These are phyloP conservation scores for Catamblyrhynchus diadema DNA, from an alignment of 2,797 vertebrate species.

Conservation along the genomic window DNA sequence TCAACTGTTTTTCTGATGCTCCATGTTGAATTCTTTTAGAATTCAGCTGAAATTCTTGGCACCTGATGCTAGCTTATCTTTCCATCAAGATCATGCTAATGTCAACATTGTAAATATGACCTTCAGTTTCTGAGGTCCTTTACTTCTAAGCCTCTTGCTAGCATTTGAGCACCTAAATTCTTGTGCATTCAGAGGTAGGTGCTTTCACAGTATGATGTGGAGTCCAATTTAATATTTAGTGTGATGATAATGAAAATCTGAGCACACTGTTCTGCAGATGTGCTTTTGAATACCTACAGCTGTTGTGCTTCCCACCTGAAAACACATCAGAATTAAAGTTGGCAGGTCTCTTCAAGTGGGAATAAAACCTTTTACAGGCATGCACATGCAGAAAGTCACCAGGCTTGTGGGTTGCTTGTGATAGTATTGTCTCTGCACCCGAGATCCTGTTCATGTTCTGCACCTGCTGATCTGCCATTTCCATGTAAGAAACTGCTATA, in stretches of 20 bases:
- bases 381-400: not conserved
- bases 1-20: not conserved
- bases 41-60: not conserved
- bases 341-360: not conserved
- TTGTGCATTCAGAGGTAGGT: not conserved
- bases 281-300: not conserved
- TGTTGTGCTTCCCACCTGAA: not conserved
- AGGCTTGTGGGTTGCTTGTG: not conserved
- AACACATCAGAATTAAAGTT: not conserved
- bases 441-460: not conserved
- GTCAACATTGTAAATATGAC: not conserved
- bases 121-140: not conserved
- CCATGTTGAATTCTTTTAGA: not conserved
- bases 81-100: not conserved
- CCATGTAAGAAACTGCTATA: not conserved
- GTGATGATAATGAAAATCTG: not conserved
- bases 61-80: not conserved
- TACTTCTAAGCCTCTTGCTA: not conserved
- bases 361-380: not conserved
- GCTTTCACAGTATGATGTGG: not conserved
- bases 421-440: not conserved
- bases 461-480: not conserved
- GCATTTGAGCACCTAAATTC: not conserved
- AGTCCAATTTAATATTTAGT: not conserved
- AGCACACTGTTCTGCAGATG: not conserved